Evolutionary conservation across 2,888 invertebrate genomes (phyloP).

Genomic region (Rhyacophila evoluta): DNA sequence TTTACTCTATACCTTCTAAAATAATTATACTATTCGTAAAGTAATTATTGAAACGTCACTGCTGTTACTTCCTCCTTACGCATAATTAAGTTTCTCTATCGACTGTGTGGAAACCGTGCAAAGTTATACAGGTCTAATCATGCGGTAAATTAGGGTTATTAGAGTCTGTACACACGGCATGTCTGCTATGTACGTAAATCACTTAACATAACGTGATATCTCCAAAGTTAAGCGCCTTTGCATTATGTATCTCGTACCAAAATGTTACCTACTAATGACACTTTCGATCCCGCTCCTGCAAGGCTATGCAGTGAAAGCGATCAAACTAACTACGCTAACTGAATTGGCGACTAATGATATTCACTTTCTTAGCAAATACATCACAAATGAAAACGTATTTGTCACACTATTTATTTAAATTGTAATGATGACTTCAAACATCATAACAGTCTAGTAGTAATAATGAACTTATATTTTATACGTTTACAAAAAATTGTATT

Average conservation of each 20-base stretch:
- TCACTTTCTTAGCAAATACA: no score
- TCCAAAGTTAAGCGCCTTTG: slow-evolving; percentile 42
- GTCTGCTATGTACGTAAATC: slow-evolving; percentile 45
- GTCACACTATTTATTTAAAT: no score
- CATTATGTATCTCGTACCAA: slow-evolving; percentile 11
- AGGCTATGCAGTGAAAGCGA: not conserved
- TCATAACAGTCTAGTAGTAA: no score
- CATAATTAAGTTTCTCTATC: slow-evolving; percentile 48
- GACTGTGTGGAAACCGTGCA: slow-evolving; percentile 43
- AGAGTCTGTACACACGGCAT: slow-evolving; percentile 45
- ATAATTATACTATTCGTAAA: not conserved
- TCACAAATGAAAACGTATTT: no score
- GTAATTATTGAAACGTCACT: slow-evolving; percentile 16
- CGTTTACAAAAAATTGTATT: no score
- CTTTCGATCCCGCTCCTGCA: not conserved
- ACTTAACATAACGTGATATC: slow-evolving; percentile 49
- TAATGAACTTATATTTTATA: no score
- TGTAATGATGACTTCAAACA: no score
- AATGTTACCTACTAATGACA: not conserved
- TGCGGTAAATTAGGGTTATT: slow-evolving; percentile 53
- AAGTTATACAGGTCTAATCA: slow-evolving; percentile 53
- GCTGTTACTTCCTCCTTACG: slow-evolving; percentile 7
- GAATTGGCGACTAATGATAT: no score
- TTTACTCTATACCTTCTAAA: not conserved
- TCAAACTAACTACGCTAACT: no score